phyloP scores from a whole-genome alignment of 2,888 invertebrate species.

The Aproaerema taeniolella region DNA sequence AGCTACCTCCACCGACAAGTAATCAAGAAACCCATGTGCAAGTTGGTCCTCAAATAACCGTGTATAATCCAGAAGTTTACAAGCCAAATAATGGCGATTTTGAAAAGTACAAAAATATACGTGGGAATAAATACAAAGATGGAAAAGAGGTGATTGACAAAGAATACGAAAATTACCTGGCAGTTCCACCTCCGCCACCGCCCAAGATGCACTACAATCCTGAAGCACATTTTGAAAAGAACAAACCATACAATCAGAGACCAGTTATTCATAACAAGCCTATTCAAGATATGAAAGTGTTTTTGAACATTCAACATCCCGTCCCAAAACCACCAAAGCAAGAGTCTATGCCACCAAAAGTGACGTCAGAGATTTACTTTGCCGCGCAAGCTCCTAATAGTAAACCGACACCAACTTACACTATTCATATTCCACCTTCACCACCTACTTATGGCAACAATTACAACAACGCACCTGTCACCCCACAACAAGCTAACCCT shows the following conservation, averaged over 20 bases:
- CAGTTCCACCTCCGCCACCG: slow-evolving; percentile 68
- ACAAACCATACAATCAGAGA: slow-evolving; percentile 51
- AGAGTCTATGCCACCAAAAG: slow-evolving; percentile 57
- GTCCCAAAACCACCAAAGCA: slow-evolving; percentile 39
- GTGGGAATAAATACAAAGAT: slow-evolving; percentile 40
- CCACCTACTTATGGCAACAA: slow-evolving; percentile 31
- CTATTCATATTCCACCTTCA: slow-evolving; percentile 53
- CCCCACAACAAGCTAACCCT: slow-evolving; percentile 20
- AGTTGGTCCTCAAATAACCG: slow-evolving; percentile 64
- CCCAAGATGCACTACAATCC: slow-evolving; percentile 50
- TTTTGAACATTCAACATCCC: slow-evolving; percentile 65
- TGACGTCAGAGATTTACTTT: slow-evolving; percentile 71
- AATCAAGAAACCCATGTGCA: slow-evolving; percentile 67
- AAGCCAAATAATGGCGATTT: slow-evolving; percentile 46
- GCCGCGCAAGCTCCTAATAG: slow-evolving; percentile 60
- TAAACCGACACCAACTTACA: slow-evolving; percentile 58
- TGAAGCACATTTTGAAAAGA: slow-evolving; percentile 43
- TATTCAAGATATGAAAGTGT: slow-evolving; percentile 66
- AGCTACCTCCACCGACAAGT: slow-evolving; percentile 63
- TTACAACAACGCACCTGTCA: slow-evolving; percentile 28
- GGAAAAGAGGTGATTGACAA: slow-evolving; percentile 59
- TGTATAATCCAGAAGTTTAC: slow-evolving; percentile 57
- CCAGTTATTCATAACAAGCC: slow-evolving; percentile 63
- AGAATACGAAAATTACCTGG: slow-evolving; percentile 68
- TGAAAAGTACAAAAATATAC: slow-evolving; percentile 43